Evolutionary conservation across 1,140 invertebrate genomes (phyloP), one percentile per base, ranked within the genome.

Genomic region (Nautilus pompilius): DNA sequence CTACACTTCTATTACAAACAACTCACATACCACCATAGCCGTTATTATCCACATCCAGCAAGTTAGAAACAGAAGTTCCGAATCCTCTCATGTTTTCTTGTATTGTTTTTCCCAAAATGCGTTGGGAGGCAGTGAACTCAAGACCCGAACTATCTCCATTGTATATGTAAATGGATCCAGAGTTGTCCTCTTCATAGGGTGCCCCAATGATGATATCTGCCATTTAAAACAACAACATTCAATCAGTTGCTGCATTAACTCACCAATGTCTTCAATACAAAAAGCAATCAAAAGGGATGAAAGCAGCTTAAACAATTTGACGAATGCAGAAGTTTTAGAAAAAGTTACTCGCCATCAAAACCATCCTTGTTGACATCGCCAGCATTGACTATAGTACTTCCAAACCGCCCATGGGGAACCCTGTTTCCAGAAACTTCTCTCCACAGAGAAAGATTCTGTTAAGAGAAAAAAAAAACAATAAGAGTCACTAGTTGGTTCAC

Each of bases 321-420:
- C n/a, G n/a, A n/a, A n/a, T n/a, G n/a, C n/a, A n/a, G n/a, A n/a
- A n/a, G n/a, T n/a, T n/a, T n/a, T n/a, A n/a, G n/a, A 54, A 24
- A 54, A 24, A 28, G 30, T 5, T 54, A 32, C 57, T 32, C 70
- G 84, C 84, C 85, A 67, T 83, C 72, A 70, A 73, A 86, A 13
- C 93, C 92, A 83, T 99, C 96, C 61, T 89, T 89, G 82, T 99
- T 96, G 54, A 98, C 90, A 78, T 99, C 96, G 17, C 93, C 93
- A 24, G 97, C 82, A 3, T 88, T 88, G 20, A 92, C 88, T 8
- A 99, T 69, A 3, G 95, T 87, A 51, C 93, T 84, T 15, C 96
- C 96, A 80, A 99, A 98, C 26, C 72, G 55, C 0, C 68, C 67
- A 24, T 53, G 60, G n/a, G 59, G 30, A 46, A 58, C 60, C 54